Evolutionary conservation across 1,140 invertebrate genomes (phyloP).

Genomic region (Musca vetustissima): DNA sequence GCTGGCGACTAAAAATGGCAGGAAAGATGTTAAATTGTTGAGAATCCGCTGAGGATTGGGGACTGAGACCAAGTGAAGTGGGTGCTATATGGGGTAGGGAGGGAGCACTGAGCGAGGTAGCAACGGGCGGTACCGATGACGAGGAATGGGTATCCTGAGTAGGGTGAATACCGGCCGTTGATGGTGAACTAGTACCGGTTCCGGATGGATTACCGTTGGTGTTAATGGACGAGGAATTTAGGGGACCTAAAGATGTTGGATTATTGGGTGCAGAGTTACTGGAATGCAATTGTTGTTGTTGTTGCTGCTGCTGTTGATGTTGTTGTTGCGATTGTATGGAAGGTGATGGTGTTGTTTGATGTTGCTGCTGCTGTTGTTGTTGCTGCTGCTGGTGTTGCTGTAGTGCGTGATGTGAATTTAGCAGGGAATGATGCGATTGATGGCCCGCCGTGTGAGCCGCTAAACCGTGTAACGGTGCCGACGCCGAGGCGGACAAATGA

Average conservation of each 20-base stretch:
- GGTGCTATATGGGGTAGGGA: slow-evolving; percentile 32
- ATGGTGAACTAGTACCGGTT: slow-evolving; percentile 33
- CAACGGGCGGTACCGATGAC: slow-evolving; percentile 39
- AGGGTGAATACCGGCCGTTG: slow-evolving; percentile 28
- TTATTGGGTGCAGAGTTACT: neutral
- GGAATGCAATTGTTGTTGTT: slow-evolving; percentile 32
- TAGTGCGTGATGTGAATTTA: slow-evolving; percentile 23
- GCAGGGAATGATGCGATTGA: slow-evolving; percentile 19
- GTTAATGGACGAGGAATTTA: no score
- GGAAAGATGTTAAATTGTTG: slow-evolving; percentile 89
- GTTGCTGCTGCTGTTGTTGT: slow-evolving; percentile 39
- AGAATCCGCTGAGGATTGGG: slow-evolving; percentile 60
- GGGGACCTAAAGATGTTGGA: neutral
- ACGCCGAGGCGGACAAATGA: slow-evolving; percentile 25
- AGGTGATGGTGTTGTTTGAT: slow-evolving; percentile 19
- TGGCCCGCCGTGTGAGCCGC: slow-evolving; percentile 12
- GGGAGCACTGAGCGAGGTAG: slow-evolving; percentile 34
- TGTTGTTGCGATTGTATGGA: slow-evolving; percentile 26
- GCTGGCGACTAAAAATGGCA: slow-evolving; percentile 81
- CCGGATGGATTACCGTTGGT: neutral
- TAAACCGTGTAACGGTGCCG: slow-evolving; percentile 10
- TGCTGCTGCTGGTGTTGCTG: slow-evolving; percentile 31
- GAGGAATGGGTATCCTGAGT: slow-evolving; percentile 51
- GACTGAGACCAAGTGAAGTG: slow-evolving; percentile 61
- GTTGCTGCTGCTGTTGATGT: slow-evolving; percentile 32